Percentiles rank a stretch among this genome's conserved stretches.
These are phyloP conservation scores for Etia nguti DNA, from an alignment of 2,113 vertebrate species.

Conservation along the genomic window DNA sequence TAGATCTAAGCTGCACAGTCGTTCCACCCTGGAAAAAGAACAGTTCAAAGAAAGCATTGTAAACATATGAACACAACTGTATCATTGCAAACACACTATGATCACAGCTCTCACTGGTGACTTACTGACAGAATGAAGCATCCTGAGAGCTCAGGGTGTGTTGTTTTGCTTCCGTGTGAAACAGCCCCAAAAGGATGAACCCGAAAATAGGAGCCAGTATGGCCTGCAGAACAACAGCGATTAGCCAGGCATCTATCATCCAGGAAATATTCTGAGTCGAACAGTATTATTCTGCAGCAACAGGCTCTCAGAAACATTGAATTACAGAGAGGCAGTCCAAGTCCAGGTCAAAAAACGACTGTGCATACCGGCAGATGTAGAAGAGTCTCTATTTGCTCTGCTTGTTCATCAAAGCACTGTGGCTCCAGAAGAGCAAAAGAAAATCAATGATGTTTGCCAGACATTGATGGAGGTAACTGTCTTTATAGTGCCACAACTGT, in stretches of 20 bases:
- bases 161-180: not conserved
- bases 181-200: not conserved
- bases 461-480: not conserved
- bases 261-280: not conserved
- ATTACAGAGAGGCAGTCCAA: not conserved
- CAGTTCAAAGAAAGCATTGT: not conserved
- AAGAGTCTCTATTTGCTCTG: too few species aligned
- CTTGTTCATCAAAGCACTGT: not conserved
- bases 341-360: not conserved
- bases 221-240: slow-evolving; percentile 21
- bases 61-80: not conserved
- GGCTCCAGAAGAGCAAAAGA: not conserved
- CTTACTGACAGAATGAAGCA: slow-evolving; percentile 55
- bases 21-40: not conserved
- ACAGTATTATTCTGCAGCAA: not conserved
- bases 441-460: not conserved
- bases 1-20: not conserved
- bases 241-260: not conserved
- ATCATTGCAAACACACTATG: not conserved
- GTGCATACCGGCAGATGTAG: not conserved
- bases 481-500: not conserved
- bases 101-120: not conserved
- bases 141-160: slow-evolving; percentile 6
- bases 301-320: not conserved
- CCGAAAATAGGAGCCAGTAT: not conserved